Evolutionary conservation across 1,140 invertebrate species (phyloP).

Genomic region (Drosophila hydei): DNA sequence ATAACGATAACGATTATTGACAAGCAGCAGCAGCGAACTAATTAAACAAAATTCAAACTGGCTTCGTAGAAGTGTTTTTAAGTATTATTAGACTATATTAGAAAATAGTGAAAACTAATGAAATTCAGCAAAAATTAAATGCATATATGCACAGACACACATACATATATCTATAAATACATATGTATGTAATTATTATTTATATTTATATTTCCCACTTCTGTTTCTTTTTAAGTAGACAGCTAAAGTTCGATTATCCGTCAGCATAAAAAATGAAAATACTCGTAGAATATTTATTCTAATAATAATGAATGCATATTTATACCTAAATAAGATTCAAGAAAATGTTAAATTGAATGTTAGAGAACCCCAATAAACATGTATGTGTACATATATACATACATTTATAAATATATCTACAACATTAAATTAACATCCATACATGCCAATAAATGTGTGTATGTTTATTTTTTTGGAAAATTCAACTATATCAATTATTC

Average conservation of each 20-base stretch:
- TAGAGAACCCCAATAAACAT: conserved; percentile 25
- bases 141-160: conserved; percentile 8
- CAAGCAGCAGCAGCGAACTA: conserved; percentile 56
- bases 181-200: conserved; percentile 8
- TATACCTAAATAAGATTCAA: conserved; percentile 8
- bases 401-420: not conserved
- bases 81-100: conserved; percentile 72
- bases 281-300: conserved; percentile 12
- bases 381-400: not conserved
- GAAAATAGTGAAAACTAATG: conserved; percentile 21
- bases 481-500: conserved; percentile 20
- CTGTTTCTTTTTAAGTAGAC: conserved; percentile 1
- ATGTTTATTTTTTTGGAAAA: conserved; percentile 32
- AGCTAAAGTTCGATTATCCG: conserved; percentile 21
- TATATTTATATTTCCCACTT: conserved; percentile 2
- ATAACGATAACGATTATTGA: conserved; percentile 10
- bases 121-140: conserved; percentile 16
- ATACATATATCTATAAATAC: conserved; percentile 7
- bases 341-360: conserved; percentile 43
- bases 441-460: conserved; percentile 18
- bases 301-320: conserved; percentile 11
- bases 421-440: not conserved
- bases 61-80: conserved; percentile 82
- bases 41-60: conserved; percentile 69
- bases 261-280: conserved; percentile 15